These are phyloP conservation scores for Selenia dentaria DNA, from an alignment of 2,888 invertebrate species.

Conservation along the genomic window DNA sequence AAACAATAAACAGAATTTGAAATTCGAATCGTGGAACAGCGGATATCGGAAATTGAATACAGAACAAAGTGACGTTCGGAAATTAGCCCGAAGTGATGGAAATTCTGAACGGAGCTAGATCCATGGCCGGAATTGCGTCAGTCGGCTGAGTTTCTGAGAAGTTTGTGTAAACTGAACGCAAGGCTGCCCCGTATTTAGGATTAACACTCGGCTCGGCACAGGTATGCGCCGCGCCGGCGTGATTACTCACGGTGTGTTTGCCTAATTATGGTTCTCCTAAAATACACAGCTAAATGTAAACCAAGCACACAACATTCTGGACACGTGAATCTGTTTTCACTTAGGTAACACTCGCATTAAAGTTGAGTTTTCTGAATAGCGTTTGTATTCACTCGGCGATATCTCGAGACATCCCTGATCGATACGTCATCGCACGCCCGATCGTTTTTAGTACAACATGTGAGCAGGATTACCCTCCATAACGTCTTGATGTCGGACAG, in stretches of 20 bases:
- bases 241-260: slow-evolving; percentile 36
- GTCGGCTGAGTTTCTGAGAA: slow-evolving; percentile 70
- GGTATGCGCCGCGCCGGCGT: slow-evolving; percentile 43
- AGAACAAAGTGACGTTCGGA: slow-evolving; percentile 83
- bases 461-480: slow-evolving; percentile 71
- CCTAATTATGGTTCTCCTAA: slow-evolving; percentile 41
- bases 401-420: slow-evolving; percentile 25
- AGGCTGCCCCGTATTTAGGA: slow-evolving; percentile 62
- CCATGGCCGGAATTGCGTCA: slow-evolving; percentile 82
- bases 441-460: slow-evolving; percentile 65
- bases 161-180: slow-evolving; percentile 69
- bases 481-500: slow-evolving; percentile 78
- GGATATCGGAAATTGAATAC: slow-evolving; percentile 83
- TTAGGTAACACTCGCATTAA: background rate
- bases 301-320: slow-evolving; percentile 11
- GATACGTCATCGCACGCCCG: slow-evolving; percentile 40
- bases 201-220: slow-evolving; percentile 43
- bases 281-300: slow-evolving; percentile 26
- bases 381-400: slow-evolving; percentile 1
- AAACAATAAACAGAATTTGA: slow-evolving; percentile 49
- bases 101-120: slow-evolving; percentile 70
- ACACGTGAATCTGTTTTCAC: slow-evolving; percentile 10
- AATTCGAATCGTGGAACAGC: slow-evolving; percentile 58
- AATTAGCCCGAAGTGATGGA: slow-evolving; percentile 79
- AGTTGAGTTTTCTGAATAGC: background rate